Conservation (phyloP, 2,888 invertebrate genomes). For the Venusia cambrica region DNA sequence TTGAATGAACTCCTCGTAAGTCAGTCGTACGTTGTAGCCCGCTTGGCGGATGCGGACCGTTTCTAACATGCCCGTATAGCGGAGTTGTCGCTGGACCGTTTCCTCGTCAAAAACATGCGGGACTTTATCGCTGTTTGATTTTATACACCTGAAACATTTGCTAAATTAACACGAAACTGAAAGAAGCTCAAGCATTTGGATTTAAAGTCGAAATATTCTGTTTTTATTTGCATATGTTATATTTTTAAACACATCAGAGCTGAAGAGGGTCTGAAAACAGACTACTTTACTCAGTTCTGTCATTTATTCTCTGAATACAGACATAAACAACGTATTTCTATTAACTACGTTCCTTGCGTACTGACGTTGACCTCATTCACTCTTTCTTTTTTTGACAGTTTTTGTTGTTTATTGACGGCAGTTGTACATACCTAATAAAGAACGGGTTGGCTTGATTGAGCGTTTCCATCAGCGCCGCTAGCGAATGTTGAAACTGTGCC, state of each 20-base stretch:
- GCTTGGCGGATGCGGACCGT: conserved; percentile 97
- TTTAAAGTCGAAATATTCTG: no score
- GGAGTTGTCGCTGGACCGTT: conserved; percentile 91
- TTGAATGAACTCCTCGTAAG: conserved; percentile 97
- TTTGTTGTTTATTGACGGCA: background rate
- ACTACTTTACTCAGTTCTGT: no score
- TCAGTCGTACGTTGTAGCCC: conserved; percentile 95
- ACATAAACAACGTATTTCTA: no score
- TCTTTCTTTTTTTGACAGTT: background rate
- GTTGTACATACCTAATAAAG: conserved; percentile 68
- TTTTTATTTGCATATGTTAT: no score
- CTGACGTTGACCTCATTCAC: no score
- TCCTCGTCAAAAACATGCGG: conserved; percentile 96
- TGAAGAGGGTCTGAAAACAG: no score
- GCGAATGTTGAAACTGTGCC: conserved; percentile 96
- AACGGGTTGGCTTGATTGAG: conserved; percentile 88
- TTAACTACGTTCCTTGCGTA: no score
- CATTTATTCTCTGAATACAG: no score
- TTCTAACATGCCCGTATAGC: conserved; percentile 98
- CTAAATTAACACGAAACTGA: no score
- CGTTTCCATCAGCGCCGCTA: conserved; percentile 95
- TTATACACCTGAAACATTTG: conserved; percentile 88
- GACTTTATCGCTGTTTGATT: conserved; percentile 96
- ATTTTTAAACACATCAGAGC: no score
- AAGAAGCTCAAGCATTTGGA: no score